These are phyloP conservation scores for Eupithecia pulchellata DNA, from an alignment of 2,888 invertebrate species.

Conservation along the genomic window DNA sequence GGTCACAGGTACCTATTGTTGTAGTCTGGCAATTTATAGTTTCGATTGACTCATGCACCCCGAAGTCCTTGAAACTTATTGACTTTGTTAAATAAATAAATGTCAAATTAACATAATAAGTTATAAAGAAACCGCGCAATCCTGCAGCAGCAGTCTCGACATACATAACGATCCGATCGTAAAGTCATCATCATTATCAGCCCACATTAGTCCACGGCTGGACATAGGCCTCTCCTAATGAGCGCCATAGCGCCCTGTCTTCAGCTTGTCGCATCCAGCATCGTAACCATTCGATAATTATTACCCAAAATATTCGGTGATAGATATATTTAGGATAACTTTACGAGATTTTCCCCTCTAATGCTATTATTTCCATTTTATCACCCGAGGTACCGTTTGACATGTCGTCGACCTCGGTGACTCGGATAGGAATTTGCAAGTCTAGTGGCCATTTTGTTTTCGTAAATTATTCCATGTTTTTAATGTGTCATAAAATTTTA, in stretches of 20 bases:
- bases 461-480: neutral
- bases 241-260: too few relatives aligned
- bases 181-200: too few relatives aligned
- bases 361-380: neutral
- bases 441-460: neutral
- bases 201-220: too few relatives aligned
- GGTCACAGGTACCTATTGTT: too few relatives aligned
- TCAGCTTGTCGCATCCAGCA: too few relatives aligned
- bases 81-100: neutral
- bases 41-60: neutral
- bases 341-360: neutral
- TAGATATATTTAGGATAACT: neutral
- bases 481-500: neutral
- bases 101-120: neutral
- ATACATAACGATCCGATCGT: too few relatives aligned
- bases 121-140: neutral
- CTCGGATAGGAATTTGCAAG: conserved; percentile 1
- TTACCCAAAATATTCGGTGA: too few relatives aligned
- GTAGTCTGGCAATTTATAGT: neutral
- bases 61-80: neutral
- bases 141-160: too few relatives aligned
- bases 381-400: conserved; percentile 16
- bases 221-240: too few relatives aligned
- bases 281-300: too few relatives aligned
- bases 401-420: conserved; percentile 21